phyloP scores from a whole-genome alignment of 1,140 invertebrate species.

The Panagrolaimus sp. region DNA sequence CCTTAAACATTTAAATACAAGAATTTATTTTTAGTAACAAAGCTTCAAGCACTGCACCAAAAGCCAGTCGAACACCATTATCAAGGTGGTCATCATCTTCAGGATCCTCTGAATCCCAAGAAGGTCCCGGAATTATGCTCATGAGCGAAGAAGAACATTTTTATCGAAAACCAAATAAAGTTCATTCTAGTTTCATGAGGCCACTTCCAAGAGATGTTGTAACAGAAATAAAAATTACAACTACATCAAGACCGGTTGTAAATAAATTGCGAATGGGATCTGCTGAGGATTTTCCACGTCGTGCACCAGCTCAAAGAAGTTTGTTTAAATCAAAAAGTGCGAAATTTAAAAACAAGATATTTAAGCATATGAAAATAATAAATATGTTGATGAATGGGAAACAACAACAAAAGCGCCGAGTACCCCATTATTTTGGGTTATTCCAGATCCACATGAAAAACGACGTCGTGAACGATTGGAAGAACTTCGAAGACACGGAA shows the following conservation, averaged over 20 bases:
- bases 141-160: slow-evolving; percentile 15
- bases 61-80: not conserved
- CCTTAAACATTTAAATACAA: not conserved
- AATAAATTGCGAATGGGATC: not conserved
- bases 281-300: not conserved
- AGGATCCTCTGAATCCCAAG: not conserved
- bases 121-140: slow-evolving; percentile 24
- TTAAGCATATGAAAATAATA: slow-evolving; percentile 20
- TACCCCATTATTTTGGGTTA: slow-evolving; percentile 49
- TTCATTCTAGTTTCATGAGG: slow-evolving; percentile 19
- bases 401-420: not conserved
- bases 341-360: slow-evolving; percentile 6
- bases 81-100: slow-evolving; percentile 1
- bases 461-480: slow-evolving; percentile 38
- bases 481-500: slow-evolving; percentile 8
- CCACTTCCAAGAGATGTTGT: slow-evolving; percentile 19
- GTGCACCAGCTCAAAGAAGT: slow-evolving; percentile 15
- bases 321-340: not conserved
- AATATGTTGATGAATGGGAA: not conserved
- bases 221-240: not conserved
- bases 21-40: not conserved
- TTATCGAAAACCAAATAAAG: slow-evolving; percentile 19
- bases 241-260: not conserved
- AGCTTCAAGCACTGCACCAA: not conserved
- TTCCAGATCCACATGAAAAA: slow-evolving; percentile 46